Base-by-base conservation (phyloP, 2,888 invertebrate species). In the Ormyrus thymus region DNA sequence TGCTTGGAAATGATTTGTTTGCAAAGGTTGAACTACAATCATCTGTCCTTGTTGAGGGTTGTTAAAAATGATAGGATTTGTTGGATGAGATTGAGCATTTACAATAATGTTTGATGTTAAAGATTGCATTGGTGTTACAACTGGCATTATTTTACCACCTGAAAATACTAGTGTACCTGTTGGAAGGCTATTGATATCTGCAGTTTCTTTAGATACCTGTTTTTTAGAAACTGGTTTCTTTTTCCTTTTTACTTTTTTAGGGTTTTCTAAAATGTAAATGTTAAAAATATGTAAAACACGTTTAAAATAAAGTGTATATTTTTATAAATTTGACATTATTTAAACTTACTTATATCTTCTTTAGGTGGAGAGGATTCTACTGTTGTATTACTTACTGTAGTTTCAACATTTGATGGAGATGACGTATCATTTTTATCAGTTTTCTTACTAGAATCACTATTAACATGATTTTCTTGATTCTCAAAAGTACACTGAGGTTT, bases 1-100 rank as follows among this genome's bases (percentile, higher is more conserved):
- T 6, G 89, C 80, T 58, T 87, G 85, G 75, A 87, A 88, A 82
- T 86, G 87, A 79, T 84, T 84, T n/a, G 86, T 83, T 86, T 75
- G 86, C 73, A 90, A 80, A 1, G 89, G 87, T 64, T 89, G 89
- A 81, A 90, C 89, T 0, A 90, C 88, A 69, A 90, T 89, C 89
- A 90, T 89, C 73, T 89, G 89, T 85, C 85, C 89, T 55, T 87
- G 85, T 43, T 87, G 90, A 4, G 85, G 83, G 65, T 86, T 89
- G 48, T 88, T 86, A n/a, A 90, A 82, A 64, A 90, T 89, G 78
- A 90, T 88, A 4, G 89, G 84, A 82, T 86, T 89, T 9, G 85
- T 59, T 1, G 88, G 76, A 70, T 84, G 85, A n/a, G 87, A 79
- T 65, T 87, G 88, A 69, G 86, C 83, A 81, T 88, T 89, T 61